These are phyloP conservation scores for Phrynocephalus versicolor DNA, from an alignment of 2,113 vertebrate species.

Conservation along the genomic window DNA sequence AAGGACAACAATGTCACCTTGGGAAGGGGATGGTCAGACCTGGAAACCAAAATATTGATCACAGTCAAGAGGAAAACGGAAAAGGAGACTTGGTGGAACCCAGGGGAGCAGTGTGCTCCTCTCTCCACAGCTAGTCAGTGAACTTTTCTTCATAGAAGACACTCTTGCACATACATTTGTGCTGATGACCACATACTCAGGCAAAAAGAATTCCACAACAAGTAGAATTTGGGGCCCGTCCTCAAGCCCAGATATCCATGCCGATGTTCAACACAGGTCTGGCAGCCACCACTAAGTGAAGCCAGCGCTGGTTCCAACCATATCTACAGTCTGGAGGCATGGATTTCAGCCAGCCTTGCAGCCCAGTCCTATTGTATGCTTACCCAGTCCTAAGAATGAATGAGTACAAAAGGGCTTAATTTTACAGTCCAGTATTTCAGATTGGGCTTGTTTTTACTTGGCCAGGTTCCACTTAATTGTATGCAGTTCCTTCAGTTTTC, in stretches of 20 bases:
- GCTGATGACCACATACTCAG: background rate
- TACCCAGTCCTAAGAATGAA: background rate
- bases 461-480: no score
- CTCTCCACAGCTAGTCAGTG: background rate
- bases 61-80: no score
- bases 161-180: background rate
- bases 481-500: background rate
- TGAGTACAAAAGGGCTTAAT: background rate
- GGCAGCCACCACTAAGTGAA: background rate
- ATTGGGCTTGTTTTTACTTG: conserved; percentile 14
- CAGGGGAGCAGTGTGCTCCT: no score
- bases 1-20: no score
- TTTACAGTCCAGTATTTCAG: background rate
- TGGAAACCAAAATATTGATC: no score
- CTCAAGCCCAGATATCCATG: background rate
- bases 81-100: no score
- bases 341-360: background rate
- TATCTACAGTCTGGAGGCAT: background rate
- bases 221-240: background rate
- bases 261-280: background rate
- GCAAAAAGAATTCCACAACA: no score
- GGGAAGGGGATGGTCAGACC: no score
- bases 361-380: background rate
- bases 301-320: no score
- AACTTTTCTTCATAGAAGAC: background rate